phyloP scores from a whole-genome alignment of 2,113 vertebrate genomes.

The Lasiurus borealis region DNA sequence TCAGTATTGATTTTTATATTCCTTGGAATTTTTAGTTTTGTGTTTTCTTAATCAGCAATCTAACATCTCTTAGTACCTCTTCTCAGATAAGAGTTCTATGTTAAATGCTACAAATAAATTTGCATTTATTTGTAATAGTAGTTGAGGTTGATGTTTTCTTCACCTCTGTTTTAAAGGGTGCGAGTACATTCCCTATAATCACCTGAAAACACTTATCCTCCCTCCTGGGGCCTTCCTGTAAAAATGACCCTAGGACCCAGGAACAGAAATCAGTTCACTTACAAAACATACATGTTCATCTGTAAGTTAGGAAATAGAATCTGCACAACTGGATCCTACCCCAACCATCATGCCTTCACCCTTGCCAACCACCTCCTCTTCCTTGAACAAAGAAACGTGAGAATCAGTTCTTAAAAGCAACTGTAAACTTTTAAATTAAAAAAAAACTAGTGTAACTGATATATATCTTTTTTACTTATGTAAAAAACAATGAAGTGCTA shows the following conservation, averaged over 20 bases:
- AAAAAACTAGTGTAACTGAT: background rate
- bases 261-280: background rate
- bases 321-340: background rate
- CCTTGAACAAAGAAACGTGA: background rate
- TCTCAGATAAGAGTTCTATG: background rate
- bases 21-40: background rate
- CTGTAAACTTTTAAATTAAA: background rate
- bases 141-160: background rate
- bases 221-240: background rate
- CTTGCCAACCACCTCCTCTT: background rate
- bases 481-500: conserved; percentile 34
- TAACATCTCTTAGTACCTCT: background rate
- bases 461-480: background rate
- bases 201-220: background rate
- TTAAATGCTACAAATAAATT: background rate
- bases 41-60: background rate
- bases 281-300: background rate
- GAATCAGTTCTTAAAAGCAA: conserved; percentile 14
- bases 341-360: background rate
- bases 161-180: background rate
- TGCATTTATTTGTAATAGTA: background rate
- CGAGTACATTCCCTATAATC: background rate
- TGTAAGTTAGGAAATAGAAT: background rate
- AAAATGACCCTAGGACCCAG: background rate
- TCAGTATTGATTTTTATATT: background rate